Conservation (phyloP, 2,113 vertebrate species). For the Pionites leucogaster region DNA sequence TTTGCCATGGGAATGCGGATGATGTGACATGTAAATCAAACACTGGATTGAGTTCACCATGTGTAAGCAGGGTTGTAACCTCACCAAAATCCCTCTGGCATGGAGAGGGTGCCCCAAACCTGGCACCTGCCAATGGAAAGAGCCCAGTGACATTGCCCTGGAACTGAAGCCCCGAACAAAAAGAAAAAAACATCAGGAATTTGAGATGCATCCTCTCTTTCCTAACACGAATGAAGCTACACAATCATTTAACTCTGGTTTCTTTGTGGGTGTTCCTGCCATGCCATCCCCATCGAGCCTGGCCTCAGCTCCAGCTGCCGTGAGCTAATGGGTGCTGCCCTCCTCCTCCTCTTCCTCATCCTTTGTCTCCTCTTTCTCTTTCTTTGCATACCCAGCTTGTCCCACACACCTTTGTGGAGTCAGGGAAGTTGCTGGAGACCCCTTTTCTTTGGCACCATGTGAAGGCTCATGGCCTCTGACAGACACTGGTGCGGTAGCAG, state of each 20-base stretch:
- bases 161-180: not conserved
- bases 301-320: fast-evolving
- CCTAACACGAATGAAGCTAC: fast-evolving
- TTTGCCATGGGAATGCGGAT: not conserved
- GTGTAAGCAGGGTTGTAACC: not conserved
- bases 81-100: not conserved
- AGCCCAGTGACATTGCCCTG: not conserved
- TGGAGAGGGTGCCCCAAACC: not conserved
- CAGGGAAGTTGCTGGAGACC: fast-evolving
- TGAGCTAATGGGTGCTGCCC: not conserved
- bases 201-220: not conserved
- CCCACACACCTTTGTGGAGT: not conserved
- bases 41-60: not conserved
- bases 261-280: not conserved
- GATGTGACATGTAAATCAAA: not conserved
- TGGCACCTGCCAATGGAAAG: not conserved
- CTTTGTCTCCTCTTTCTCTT: not conserved
- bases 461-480: fast-evolving
- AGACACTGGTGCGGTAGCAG: not conserved
- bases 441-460: fast-evolving
- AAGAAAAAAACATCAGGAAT: not conserved
- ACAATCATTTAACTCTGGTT: not conserved
- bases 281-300: not conserved
- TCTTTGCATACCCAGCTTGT: not conserved
- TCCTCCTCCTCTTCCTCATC: not conserved